phyloP scores from a whole-genome alignment of 2,888 invertebrate species.

The Mimachlamys varia region DNA sequence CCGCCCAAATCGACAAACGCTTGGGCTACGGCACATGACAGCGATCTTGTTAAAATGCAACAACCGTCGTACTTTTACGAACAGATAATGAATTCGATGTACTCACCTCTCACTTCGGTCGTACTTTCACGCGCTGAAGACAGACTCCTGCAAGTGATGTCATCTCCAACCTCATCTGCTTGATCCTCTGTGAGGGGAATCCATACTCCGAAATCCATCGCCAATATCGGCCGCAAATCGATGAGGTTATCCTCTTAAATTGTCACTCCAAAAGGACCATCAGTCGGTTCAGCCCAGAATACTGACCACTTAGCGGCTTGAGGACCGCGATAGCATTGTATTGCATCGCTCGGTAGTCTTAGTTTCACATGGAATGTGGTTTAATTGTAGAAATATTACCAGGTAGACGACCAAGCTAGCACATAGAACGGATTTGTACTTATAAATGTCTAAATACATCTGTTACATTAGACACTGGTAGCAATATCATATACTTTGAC shows the following conservation, averaged over 20 bases:
- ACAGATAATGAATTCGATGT: not conserved
- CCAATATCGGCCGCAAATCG: not conserved
- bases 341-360: not conserved
- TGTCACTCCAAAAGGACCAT: not conserved
- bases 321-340: not conserved
- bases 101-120: not conserved
- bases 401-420: not conserved
- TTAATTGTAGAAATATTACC: not conserved
- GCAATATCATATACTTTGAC: not conserved
- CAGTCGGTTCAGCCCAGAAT: not conserved
- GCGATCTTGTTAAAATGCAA: not conserved
- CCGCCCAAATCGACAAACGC: too few relatives aligned
- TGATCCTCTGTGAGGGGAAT: conserved; percentile 24
- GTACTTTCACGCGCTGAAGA: conserved; percentile 5
- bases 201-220: conserved; percentile 4
- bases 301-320: not conserved
- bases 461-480: not conserved
- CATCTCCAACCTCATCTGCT: conserved; percentile 1
- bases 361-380: not conserved
- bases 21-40: too few relatives aligned
- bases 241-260: not conserved
- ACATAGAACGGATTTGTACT: not conserved
- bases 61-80: not conserved
- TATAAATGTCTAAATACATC: not conserved
- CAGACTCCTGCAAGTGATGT: not conserved